A percentile compares a stretch with the other conserved stretches of the same genome.
Conservation (phyloP, 2,797 vertebrate genomes). For the Coendou prehensilis region DNA sequence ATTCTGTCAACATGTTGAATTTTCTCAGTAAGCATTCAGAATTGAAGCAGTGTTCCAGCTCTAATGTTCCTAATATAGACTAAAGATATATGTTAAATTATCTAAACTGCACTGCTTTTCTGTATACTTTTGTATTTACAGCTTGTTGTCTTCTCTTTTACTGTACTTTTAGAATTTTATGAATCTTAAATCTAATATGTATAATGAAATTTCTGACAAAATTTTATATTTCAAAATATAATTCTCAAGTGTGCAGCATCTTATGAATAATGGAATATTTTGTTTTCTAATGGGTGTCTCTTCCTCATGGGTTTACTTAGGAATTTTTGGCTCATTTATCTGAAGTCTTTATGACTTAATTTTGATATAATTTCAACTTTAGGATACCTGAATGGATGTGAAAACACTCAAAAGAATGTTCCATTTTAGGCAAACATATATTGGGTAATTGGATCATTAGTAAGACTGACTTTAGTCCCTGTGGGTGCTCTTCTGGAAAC, state of each 20-base stretch:
- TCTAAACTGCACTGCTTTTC: conserved; percentile 22
- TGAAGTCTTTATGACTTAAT: neutral
- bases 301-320: neutral
- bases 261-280: conserved; percentile 26
- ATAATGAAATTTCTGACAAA: neutral
- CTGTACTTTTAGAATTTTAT: neutral
- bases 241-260: neutral
- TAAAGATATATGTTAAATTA: neutral
- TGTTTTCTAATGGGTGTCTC: neutral
- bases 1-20: neutral
- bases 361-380: conserved; percentile 56
- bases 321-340: neutral
- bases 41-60: neutral
- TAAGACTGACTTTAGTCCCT: conserved; percentile 17
- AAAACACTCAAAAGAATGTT: conserved; percentile 43
- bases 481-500: conserved; percentile 17
- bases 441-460: conserved; percentile 39
- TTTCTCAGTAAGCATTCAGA: conserved; percentile 30
- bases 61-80: neutral
- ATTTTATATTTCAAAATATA: conserved; percentile 7
- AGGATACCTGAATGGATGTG: neutral
- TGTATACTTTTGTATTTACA: neutral
- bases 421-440: conserved; percentile 36
- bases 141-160: neutral
- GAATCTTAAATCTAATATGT: neutral